Evolutionary conservation across 2,113 vertebrate genomes (phyloP), one percentile per base, ranked within the genome.

Genomic region (Ciconia boyciana): DNA sequence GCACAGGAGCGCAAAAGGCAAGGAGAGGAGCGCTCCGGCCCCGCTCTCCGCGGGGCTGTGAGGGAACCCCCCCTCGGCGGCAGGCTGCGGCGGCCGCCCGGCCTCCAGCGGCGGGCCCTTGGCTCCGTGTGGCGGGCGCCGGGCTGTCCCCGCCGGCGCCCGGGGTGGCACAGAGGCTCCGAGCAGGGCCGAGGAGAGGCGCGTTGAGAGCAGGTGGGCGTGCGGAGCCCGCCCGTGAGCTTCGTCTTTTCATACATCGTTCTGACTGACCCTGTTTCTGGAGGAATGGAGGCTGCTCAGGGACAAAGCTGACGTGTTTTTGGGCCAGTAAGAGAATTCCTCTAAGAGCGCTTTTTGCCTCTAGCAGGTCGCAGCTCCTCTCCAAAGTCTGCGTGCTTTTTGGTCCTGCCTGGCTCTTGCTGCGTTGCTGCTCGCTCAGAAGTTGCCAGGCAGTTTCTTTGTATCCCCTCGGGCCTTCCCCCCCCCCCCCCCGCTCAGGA

Each of bases 291-390:
- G 52, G 44, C 20, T 62, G 65, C 48, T 41, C 8, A 7, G 10
- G 5, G 1, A 5, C 6, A 16, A 29, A 15, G 48, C 24, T n/a
- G 43, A 10, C 12, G 0, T 17, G 28, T 16, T 1, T 43, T 41
- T 44, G 39, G 6, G 32, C 10, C 24, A 3, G 1, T 14, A 7
- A 31, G 13, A 22, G 5, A 11, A 16, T 9, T 21, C 6, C 57
- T 44, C 3, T 13, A 15, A 17, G n/a, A 15, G 12, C 20, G 24
- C 1, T 11, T 39, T 34, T 32, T 7, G 10, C 17, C 2, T 9
- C 10, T 25, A 11, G 9, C 28, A 18, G 21, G 11, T 62, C 3
- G 8, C 44, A 48, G 29, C 16, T 41, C 4, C 15, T 36, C 11
- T 10, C 19, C 18, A 3, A 29, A 5, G 9, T 1, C 22, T 9